A percentile compares a stretch with the other conserved stretches of the same genome.
These are phyloP conservation scores for rabbit (Oryctolagus cuniculus) DNA, from an alignment of 2,113 vertebrate genomes.

Conservation along the genomic window mOryCun1.1 NC_091440.1:116988001-116988500, in stretches of 20 bases:
- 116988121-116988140: not conserved
- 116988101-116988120: not conserved
- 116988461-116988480: no score
- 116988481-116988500: no score
- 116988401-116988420: no score
- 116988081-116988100: not conserved
- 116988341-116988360: not conserved
- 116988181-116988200: not conserved
- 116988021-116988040: conserved; percentile 17
- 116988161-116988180: not conserved
- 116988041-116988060: not conserved
- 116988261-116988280: conserved; percentile 3
- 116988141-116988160: not conserved
- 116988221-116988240: not conserved
- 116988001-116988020: not conserved
- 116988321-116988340: not conserved
- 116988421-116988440: no score
- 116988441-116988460: no score
- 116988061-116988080: not conserved
- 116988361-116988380: no score
- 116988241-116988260: not conserved
- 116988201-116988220: conserved; percentile 17
- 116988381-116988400: no score
- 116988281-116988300: not conserved
- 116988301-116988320: not conserved